phyloP scores from a whole-genome alignment of 2,888 invertebrate species.

The Osmoderma eremita region DNA sequence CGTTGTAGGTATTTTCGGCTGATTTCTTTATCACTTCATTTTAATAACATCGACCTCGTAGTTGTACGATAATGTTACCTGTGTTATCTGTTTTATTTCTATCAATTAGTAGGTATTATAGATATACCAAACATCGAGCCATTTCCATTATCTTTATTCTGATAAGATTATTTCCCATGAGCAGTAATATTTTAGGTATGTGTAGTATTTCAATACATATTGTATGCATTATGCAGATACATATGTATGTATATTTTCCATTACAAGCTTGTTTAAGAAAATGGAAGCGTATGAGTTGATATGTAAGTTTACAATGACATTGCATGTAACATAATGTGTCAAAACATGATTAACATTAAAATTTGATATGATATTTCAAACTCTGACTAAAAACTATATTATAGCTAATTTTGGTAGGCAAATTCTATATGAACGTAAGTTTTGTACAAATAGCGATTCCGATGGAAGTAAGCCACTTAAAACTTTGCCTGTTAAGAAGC shows the following conservation, averaged over 20 bases:
- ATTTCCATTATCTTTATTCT: constrained; percentile 21
- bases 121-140: neutral
- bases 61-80: constrained; percentile 16
- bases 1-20: constrained; percentile 2
- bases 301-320: neutral
- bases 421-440: neutral
- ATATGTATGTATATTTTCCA: neutral
- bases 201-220: neutral
- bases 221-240: neutral
- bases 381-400: neutral
- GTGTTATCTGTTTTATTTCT: neutral
- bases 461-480: neutral
- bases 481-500: neutral
- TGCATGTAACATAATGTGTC: neutral
- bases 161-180: constrained; percentile 18
- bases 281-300: neutral
- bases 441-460: neutral
- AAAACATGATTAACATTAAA: constrained; percentile 7
- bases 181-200: neutral
- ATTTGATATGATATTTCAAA: constrained; percentile 28
- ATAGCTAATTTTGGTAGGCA: neutral
- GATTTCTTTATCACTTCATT: constrained; percentile 28
- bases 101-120: neutral
- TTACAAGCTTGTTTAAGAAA: neutral
- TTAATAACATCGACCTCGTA: constrained; percentile 28